Evolutionary conservation across 2,888 invertebrate species (phyloP), one percentile per base, ranked within the genome.

Genomic region (Glyphotaelius pellucidus): DNA sequence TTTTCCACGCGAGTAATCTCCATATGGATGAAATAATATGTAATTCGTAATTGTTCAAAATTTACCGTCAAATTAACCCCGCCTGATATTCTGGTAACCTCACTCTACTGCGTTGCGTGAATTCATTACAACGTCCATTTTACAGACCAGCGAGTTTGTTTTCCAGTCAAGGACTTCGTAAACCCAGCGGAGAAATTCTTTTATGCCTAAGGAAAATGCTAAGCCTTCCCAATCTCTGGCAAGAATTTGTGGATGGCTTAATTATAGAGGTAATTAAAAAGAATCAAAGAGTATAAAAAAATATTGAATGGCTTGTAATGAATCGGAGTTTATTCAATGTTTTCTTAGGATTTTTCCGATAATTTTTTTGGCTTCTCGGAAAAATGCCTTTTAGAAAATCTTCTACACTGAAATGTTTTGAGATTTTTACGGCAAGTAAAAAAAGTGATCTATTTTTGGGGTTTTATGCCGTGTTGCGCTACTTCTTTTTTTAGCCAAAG

Each of bases 71-170:
- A 81, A 83, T 15, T 31, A 32, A 32, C 83, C 83, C 31, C 83
- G 35, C 32, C 32, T 67, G 52, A 1, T 25, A 25, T 67, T 67
- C 52, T 25, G 52, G 52, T 67, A 67, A 67, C 52, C 52, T 25
- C 52, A 25, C 52, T 67, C 52, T 67, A 67, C 83, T 35, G 31
- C 83, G 12, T 35, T 32, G 35, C 90, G 90, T 86, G 92, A 92
- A 92, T 92, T 92, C 92, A 92, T 92, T 92, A 92, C 89, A 91
- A 90, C 90, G 67, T 52, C 85, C 90, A 91, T 92, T 92, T 92
- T 92, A 91, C 92, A 90, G 89, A 86, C 89, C 89, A 81, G 92
- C 80, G 92, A 42, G 84, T 80, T 52, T 83, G 86, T 47, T 91
- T 90, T 90, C 25, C 52, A 67, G 52, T 25, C 52, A 67, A 67